These are phyloP conservation scores for Australoheros scitulus DNA, from an alignment of 2,113 vertebrate species.

Conservation along the genomic window DNA sequence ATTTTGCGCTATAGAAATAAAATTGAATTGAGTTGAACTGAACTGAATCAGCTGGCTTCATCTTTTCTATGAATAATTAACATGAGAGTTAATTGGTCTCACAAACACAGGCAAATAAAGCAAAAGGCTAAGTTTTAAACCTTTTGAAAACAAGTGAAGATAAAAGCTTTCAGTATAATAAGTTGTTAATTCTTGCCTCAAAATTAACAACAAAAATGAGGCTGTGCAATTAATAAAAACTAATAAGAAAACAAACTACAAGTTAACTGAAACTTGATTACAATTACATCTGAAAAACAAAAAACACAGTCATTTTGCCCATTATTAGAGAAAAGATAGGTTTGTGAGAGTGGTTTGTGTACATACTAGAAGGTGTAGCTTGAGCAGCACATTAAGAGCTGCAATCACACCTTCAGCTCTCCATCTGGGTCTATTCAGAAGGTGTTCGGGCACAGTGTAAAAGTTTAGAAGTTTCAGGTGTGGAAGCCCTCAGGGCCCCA, in stretches of 20 bases:
- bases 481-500: not conserved
- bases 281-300: not conserved
- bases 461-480: not conserved
- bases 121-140: not conserved
- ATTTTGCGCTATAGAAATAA: not conserved
- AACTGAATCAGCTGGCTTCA: not conserved
- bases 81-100: not conserved
- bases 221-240: not conserved
- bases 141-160: too few relatives aligned
- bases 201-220: not conserved
- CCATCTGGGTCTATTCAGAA: not conserved
- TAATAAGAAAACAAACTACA: too few relatives aligned
- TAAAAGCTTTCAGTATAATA: too few relatives aligned
- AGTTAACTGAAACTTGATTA: not conserved
- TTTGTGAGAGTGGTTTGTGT: not conserved
- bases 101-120: not conserved
- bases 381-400: not conserved
- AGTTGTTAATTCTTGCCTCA: too few relatives aligned
- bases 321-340: not conserved
- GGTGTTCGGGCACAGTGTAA: not conserved
- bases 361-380: not conserved
- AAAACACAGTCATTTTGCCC: not conserved
- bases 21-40: not conserved
- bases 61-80: not conserved
- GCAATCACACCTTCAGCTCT: not conserved